Conservation (phyloP, 2,113 vertebrate species). For the Channa maculata region DNA sequence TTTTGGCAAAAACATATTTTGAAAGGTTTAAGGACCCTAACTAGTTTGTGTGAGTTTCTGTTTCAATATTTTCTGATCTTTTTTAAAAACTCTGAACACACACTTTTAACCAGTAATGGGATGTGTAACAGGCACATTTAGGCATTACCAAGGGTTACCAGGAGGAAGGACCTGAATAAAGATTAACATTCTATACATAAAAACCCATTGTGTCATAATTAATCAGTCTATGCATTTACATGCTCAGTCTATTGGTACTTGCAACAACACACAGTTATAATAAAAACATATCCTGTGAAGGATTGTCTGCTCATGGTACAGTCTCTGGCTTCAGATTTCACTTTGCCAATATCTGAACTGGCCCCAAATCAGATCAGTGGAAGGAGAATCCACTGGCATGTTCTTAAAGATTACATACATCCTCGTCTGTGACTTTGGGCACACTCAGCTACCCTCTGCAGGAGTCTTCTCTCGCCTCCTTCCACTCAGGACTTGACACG, state of each 20-base stretch:
- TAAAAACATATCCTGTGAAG: slow-evolving; percentile 28
- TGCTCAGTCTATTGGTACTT: slow-evolving; percentile 32
- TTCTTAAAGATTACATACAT: slow-evolving; percentile 34
- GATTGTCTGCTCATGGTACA: slow-evolving; percentile 40
- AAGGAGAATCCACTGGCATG: slow-evolving; percentile 24
- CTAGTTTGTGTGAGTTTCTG: background rate
- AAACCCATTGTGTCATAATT: slow-evolving; percentile 50
- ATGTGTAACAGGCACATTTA: slow-evolving; percentile 80
- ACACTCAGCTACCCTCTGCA: slow-evolving; percentile 1
- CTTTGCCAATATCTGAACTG: slow-evolving; percentile 5
- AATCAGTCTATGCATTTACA: slow-evolving; percentile 36
- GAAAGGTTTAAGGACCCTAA: slow-evolving; percentile 30
- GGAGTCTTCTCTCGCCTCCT: slow-evolving; percentile 22
- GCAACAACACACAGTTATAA: slow-evolving; percentile 28
- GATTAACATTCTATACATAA: slow-evolving; percentile 52
- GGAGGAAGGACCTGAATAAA: slow-evolving; percentile 73
- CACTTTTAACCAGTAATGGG: slow-evolving; percentile 47
- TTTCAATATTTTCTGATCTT: background rate
- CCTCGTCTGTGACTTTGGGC: slow-evolving; percentile 33
- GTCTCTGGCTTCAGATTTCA: slow-evolving; percentile 27
- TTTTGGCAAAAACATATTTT: slow-evolving; percentile 45
- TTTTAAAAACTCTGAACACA: slow-evolving; percentile 12
- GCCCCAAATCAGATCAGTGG: slow-evolving; percentile 37
- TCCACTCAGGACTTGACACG: slow-evolving; percentile 51
- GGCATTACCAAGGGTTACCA: slow-evolving; percentile 63